Evolutionary conservation across 2,888 invertebrate genomes (phyloP).

Genomic region (Acrobasis repandana): DNA sequence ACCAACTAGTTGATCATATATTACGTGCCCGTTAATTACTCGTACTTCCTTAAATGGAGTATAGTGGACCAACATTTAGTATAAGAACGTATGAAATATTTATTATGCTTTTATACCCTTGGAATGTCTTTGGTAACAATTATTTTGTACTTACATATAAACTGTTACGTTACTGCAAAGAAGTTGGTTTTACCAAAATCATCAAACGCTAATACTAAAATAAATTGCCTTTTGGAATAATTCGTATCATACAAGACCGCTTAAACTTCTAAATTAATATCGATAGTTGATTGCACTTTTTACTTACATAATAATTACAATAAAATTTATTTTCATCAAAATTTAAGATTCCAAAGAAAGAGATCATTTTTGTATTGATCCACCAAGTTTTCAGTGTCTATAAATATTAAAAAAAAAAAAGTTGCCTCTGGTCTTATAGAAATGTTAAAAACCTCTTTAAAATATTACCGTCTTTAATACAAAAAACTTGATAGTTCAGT

Average conservation of each 20-base stretch:
- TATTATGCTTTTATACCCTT: constrained; percentile 16
- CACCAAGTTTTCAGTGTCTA: too few relatives aligned
- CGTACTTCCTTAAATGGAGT: background rate
- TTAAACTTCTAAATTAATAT: too few relatives aligned
- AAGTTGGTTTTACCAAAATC: background rate
- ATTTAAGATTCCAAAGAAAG: background rate
- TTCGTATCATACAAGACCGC: background rate
- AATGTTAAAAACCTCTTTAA: too few relatives aligned
- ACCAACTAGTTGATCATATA: too few relatives aligned
- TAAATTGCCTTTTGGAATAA: constrained; percentile 8
- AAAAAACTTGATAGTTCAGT: too few relatives aligned
- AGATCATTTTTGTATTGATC: constrained; percentile 11
- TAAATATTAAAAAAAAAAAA: too few relatives aligned
- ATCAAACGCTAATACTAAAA: background rate
- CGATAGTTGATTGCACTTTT: background rate
- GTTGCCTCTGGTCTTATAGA: too few relatives aligned
- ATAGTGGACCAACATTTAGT: background rate
- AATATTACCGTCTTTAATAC: too few relatives aligned
- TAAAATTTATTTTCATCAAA: background rate
- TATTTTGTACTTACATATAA: constrained; percentile 49
- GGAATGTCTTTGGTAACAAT: constrained; percentile 51
- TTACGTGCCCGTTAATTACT: too few relatives aligned
- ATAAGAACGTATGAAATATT: background rate
- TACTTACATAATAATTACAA: background rate
- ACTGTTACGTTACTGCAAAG: constrained; percentile 9